phyloP scores from a whole-genome alignment of 2,797 vertebrate species.

The Basileuterus tristriatus region DNA sequence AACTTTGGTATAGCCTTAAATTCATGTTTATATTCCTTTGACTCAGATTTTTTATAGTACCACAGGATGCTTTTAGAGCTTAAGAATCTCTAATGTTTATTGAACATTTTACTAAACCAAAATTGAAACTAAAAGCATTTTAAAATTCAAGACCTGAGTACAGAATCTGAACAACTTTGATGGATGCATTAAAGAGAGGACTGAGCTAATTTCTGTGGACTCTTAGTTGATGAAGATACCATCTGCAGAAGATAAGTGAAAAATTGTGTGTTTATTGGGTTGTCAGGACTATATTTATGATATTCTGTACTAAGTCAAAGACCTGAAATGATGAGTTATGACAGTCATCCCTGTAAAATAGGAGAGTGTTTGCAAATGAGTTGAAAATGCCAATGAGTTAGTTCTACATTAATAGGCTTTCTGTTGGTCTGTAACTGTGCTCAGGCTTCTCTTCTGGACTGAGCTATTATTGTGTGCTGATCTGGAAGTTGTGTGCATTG shows the following conservation, averaged over 20 bases:
- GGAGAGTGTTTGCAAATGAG: not conserved
- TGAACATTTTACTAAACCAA: not conserved
- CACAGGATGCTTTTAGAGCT: not conserved
- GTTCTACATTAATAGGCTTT: not conserved
- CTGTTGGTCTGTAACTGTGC: not conserved
- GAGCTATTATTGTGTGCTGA: not conserved
- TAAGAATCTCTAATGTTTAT: not conserved
- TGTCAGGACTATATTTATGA: not conserved
- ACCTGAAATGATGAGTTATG: rapidly evolving
- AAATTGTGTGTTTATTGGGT: not conserved
- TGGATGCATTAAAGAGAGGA: not conserved
- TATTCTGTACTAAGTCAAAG: not conserved
- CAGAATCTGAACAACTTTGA: not conserved
- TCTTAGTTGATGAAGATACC: not conserved
- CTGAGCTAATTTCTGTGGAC: not conserved
- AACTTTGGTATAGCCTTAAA: not conserved
- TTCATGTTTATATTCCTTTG: not conserved
- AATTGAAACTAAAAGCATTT: not conserved
- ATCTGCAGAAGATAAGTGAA: not conserved
- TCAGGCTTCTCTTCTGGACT: not conserved
- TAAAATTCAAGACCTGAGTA: not conserved
- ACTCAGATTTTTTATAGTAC: not conserved
- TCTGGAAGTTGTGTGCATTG: not conserved
- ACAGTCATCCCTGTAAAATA: not conserved
- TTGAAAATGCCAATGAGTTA: not conserved